Evolutionary conservation across 2,113 vertebrate species (phyloP), one percentile per base, ranked within the genome.

Genomic region (Sceloporus undulatus): DNA sequence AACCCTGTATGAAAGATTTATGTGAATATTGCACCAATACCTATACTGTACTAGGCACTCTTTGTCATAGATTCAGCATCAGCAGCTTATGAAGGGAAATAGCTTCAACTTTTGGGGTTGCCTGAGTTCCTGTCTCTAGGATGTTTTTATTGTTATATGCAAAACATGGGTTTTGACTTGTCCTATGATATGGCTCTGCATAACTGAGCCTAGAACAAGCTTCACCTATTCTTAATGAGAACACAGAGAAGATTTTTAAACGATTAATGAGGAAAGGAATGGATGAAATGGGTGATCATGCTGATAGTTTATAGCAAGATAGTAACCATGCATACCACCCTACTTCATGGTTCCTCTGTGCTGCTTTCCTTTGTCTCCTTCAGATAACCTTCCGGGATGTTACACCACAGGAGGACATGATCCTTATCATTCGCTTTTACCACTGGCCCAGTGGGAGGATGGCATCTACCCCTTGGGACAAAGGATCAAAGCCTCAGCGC

Each of bases 371-470:
- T 75, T 62, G 21, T 85, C 48, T 68, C n/a, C 34, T 71, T 27
- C 80, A 95, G 93, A 81, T 93, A 59, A 68, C 52, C 34, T 94
- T 92, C 82, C 5, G 14, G n/a, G 83, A 88, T 40, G 62, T 93
- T 21, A 13, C 68, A 27, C 91, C 90, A 1, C 84, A 91, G 77
- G 85, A 92, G 40, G 92, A 93, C 79, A 92, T 94, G 93, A 70
- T 94, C 56, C 93, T 93, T 70, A 84, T 93, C 66, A 78, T 91
- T 84, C 88, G 91, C 16, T 94, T 95, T 87, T 95, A 93, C 54
- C 91, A 92, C 71, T 94, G 94, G 90, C 93, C 94, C 18, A 88
- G 87, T 23, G 93, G 91, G 23, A 91, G 87, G 81, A 66, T 56
- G 9, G 90, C 89, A 38, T 56, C 75, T 19, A 40, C 89, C 2